Conservation (phyloP, 2,888 invertebrate species). For the Heteropelma amictum region DNA sequence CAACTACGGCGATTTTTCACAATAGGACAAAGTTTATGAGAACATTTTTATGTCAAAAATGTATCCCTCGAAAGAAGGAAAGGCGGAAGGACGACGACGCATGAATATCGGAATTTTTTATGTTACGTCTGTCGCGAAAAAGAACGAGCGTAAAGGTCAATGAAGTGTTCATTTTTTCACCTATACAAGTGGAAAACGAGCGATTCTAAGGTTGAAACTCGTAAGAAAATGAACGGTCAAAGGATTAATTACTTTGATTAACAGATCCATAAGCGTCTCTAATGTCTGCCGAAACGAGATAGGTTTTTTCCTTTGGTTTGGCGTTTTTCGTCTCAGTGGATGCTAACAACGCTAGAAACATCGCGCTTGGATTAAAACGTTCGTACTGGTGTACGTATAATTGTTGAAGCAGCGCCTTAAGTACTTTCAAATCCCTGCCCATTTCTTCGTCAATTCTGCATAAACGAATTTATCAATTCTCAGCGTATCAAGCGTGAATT, state of each 20-base stretch:
- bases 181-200: too few species aligned
- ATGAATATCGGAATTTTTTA: too few species aligned
- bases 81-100: too few species aligned
- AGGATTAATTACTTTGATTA: slow-evolving; percentile 27
- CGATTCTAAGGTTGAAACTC: background rate
- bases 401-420: slow-evolving; percentile 34
- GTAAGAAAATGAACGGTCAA: background rate
- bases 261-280: slow-evolving; percentile 46
- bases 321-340: background rate
- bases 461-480: background rate
- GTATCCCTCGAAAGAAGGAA: too few species aligned
- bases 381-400: slow-evolving; percentile 5
- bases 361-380: background rate
- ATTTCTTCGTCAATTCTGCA: background rate
- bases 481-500: too few species aligned
- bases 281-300: slow-evolving; percentile 40
- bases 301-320: background rate
- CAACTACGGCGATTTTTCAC: too few species aligned
- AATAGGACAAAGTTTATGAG: too few species aligned
- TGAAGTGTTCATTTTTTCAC: too few species aligned
- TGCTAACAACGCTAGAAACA: slow-evolving; percentile 5
- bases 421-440: background rate
- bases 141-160: too few species aligned
- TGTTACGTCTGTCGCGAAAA: too few species aligned
- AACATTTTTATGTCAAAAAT: too few species aligned